phyloP scores from a whole-genome alignment of 1,140 invertebrate species.

The Zaprionus vittiger region DNA sequence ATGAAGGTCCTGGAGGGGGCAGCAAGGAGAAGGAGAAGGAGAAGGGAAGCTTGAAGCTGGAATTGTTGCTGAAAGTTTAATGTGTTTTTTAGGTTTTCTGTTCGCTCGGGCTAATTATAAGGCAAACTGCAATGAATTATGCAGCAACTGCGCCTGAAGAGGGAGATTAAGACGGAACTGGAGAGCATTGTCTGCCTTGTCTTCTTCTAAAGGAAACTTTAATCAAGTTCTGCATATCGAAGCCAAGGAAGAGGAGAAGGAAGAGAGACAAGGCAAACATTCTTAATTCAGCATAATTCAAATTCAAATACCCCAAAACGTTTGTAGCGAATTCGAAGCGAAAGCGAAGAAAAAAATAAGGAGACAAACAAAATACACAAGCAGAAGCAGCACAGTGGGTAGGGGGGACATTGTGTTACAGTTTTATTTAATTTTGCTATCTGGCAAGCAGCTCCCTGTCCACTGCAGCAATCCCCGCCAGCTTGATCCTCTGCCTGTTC shows the following conservation, averaged over 20 bases:
- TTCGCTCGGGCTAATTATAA: slow-evolving; percentile 63
- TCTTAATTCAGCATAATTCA: slow-evolving; percentile 79
- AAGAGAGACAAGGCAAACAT: slow-evolving; percentile 58
- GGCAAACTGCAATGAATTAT: slow-evolving; percentile 78
- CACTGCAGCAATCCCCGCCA: neutral
- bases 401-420: slow-evolving; percentile 69
- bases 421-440: slow-evolving; percentile 81
- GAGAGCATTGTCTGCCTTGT: slow-evolving; percentile 57
- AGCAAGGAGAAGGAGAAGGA: neutral
- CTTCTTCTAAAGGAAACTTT: slow-evolving; percentile 54
- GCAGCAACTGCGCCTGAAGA: slow-evolving; percentile 59
- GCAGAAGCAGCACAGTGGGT: neutral
- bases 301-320: slow-evolving; percentile 73
- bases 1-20: slow-evolving; percentile 55
- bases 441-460: slow-evolving; percentile 46
- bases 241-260: slow-evolving; percentile 34
- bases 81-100: slow-evolving; percentile 69
- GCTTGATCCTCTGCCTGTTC: neutral
- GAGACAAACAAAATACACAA: slow-evolving; percentile 12
- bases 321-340: slow-evolving; percentile 25
- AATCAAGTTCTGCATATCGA: slow-evolving; percentile 80
- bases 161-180: slow-evolving; percentile 3
- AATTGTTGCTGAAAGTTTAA: slow-evolving; percentile 74
- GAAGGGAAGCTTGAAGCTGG: slow-evolving; percentile 40
- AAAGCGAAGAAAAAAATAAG: neutral